phyloP scores from a whole-genome alignment of 1,140 invertebrate genomes.

The Tetraneura akinire region DNA sequence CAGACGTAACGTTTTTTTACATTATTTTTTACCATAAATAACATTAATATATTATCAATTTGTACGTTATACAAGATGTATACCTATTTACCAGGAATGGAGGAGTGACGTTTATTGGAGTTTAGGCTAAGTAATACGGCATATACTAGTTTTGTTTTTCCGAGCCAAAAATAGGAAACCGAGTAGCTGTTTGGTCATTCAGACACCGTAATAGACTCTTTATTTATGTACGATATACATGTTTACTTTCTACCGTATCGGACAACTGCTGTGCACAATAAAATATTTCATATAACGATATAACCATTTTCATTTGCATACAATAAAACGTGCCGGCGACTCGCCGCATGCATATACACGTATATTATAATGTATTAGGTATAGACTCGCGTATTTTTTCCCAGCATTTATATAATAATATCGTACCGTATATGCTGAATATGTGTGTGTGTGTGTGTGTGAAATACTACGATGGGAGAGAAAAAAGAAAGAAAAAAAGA shows the following conservation, averaged over 20 bases:
- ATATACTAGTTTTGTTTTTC: constrained; percentile 14
- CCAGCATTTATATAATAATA: background rate
- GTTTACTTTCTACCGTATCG: constrained; percentile 33
- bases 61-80: too few relatives aligned
- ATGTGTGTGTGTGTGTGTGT: too few relatives aligned
- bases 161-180: constrained; percentile 11
- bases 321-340: constrained; percentile 43
- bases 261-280: constrained; percentile 16
- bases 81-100: too few relatives aligned
- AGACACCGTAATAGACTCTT: constrained; percentile 9
- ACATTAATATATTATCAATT: too few relatives aligned
- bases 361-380: background rate
- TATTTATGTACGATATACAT: too few relatives aligned
- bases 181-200: constrained; percentile 38
- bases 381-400: constrained; percentile 5
- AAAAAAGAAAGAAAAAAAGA: background rate
- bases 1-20: too few relatives aligned
- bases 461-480: background rate
- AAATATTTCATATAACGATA: constrained; percentile 1
- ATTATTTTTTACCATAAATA: too few relatives aligned
- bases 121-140: background rate
- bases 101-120: too few relatives aligned
- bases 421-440: too few relatives aligned
- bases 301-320: constrained; percentile 46
- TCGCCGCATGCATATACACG: background rate